Percentiles rank a stretch among this genome's conserved stretches.
Conservation (phyloP, 2,797 vertebrate genomes). For the Falco novaeseelandiae region DNA sequence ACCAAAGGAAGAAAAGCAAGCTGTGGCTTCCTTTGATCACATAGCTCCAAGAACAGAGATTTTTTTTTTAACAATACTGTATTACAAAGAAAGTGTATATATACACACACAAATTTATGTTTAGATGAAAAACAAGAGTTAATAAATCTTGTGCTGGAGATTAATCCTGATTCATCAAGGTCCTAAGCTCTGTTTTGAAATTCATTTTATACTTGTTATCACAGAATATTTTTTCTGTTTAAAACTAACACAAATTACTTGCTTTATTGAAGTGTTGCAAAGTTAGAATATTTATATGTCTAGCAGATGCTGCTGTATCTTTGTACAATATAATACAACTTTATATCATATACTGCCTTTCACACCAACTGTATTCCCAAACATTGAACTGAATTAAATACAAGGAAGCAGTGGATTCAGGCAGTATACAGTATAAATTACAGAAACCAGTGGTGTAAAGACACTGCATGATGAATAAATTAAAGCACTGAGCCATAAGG, state of each 20-base stretch:
- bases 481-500: conserved; percentile 8
- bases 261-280: neutral
- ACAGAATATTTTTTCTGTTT: neutral
- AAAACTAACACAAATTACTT: neutral
- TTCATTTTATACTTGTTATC: neutral
- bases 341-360: conserved; percentile 37
- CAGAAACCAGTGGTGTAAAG: conserved; percentile 14
- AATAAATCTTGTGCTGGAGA: neutral
- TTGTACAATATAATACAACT: neutral
- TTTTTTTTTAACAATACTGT: neutral
- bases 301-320: conserved; percentile 23
- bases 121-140: neutral
- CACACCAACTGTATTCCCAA: conserved; percentile 19
- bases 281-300: conserved; percentile 1
- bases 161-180: neutral
- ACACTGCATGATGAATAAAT: conserved; percentile 41
- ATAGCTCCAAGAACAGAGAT: neutral
- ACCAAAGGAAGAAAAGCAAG: neutral
- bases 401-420: neutral
- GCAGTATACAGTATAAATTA: neutral
- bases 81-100: neutral
- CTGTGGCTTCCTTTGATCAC: neutral
- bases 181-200: neutral
- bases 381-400: conserved; percentile 7
- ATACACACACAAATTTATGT: neutral